These are phyloP conservation scores for Mola mola DNA, from an alignment of 2,113 vertebrate species.

Conservation along the genomic window DNA sequence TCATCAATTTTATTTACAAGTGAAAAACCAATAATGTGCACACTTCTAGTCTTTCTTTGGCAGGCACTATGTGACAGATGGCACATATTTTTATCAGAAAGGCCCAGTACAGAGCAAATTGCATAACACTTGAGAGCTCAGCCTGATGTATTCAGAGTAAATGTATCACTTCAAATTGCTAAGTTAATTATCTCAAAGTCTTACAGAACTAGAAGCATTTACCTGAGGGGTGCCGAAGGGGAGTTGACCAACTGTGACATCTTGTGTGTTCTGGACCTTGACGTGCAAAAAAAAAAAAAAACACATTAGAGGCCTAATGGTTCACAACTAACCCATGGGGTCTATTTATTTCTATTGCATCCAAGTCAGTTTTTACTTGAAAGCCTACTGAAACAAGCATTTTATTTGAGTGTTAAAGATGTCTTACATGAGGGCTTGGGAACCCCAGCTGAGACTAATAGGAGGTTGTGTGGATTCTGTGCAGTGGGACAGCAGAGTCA, in stretches of 20 bases:
- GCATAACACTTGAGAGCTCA: too few species aligned
- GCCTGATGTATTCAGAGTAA: not conserved
- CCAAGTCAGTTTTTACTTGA: too few species aligned
- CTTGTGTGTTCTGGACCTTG: conserved; percentile 92
- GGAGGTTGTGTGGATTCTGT: conserved; percentile 90
- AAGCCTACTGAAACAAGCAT: not conserved
- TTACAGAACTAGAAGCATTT: conserved; percentile 46
- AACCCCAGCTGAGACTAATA: conserved; percentile 86
- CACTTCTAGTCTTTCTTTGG: too few species aligned
- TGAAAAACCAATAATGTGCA: not conserved
- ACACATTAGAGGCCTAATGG: not conserved
- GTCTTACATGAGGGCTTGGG: conserved; percentile 85
- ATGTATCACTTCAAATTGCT: not conserved
- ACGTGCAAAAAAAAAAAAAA: conserved; percentile 20
- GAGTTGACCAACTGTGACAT: conserved; percentile 90
- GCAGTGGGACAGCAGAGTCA: conserved; percentile 93
- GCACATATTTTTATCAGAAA: not conserved
- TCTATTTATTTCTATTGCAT: not conserved
- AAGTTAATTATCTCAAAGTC: not conserved
- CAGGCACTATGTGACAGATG: not conserved
- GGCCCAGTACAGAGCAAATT: not conserved
- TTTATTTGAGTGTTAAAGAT: not conserved
- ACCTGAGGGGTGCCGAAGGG: conserved; percentile 86
- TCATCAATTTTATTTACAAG: not conserved
- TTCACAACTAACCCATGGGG: not conserved